These are phyloP conservation scores for Lordiphosa fenestrarum DNA, from an alignment of 2,888 invertebrate genomes.

Conservation along the genomic window DNA sequence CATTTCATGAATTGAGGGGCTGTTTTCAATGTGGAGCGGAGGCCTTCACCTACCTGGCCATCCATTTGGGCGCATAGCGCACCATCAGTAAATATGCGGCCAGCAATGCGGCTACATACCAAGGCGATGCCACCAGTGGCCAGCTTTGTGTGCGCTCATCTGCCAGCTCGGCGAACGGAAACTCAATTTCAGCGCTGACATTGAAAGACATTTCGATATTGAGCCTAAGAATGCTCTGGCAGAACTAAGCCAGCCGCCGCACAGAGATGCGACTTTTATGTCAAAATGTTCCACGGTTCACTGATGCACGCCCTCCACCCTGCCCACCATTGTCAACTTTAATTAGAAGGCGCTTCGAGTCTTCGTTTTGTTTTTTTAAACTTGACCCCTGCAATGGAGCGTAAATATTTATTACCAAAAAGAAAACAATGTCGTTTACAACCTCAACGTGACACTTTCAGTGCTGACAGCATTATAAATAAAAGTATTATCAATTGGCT, in stretches of 20 bases:
- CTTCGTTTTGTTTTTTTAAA: too few relatives aligned
- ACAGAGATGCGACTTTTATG: too few relatives aligned
- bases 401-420: slow-evolving; percentile 1
- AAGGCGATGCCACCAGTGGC: slow-evolving; percentile 91
- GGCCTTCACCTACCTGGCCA: slow-evolving; percentile 83
- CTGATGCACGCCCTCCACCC: too few relatives aligned
- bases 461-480: slow-evolving; percentile 97
- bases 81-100: slow-evolving; percentile 88
- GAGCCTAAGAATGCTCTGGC: too few relatives aligned
- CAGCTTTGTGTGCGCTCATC: slow-evolving; percentile 91
- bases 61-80: slow-evolving; percentile 89
- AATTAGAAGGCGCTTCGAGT: too few relatives aligned
- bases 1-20: slow-evolving; percentile 4
- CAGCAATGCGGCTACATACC: slow-evolving; percentile 87
- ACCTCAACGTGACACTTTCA: slow-evolving; percentile 89
- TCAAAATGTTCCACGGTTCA: too few relatives aligned
- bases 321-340: too few relatives aligned
- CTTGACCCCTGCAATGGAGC: too few relatives aligned
- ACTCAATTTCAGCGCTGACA: slow-evolving; percentile 24
- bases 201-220: slow-evolving; percentile 11
- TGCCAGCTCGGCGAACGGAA: slow-evolving; percentile 47
- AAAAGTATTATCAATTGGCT: slow-evolving; percentile 96
- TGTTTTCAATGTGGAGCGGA: slow-evolving; percentile 11
- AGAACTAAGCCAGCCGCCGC: too few relatives aligned
- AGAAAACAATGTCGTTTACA: slow-evolving; percentile 81